phyloP scores from a whole-genome alignment of 2,113 vertebrate genomes.

The Dipodomys merriami region DNA sequence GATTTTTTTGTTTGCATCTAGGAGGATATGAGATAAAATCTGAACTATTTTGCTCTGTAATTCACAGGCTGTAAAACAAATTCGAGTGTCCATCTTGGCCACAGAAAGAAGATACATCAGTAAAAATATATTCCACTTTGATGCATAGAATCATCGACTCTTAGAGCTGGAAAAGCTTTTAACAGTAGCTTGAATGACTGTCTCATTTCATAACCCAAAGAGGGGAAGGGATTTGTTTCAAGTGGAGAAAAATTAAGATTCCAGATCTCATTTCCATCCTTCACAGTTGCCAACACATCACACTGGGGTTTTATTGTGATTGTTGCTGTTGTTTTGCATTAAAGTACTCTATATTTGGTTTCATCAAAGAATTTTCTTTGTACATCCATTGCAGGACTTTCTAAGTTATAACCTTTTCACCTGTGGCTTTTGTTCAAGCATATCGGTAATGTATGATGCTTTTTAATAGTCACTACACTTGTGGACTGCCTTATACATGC shows the following conservation, averaged over 20 bases:
- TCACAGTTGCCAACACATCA: neutral
- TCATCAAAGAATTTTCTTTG: neutral
- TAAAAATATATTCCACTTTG: neutral
- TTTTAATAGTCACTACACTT: neutral
- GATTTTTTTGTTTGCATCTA: slow-evolving; percentile 6
- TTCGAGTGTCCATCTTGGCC: slow-evolving; percentile 33
- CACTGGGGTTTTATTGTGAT: neutral
- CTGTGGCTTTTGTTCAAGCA: slow-evolving; percentile 14
- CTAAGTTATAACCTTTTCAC: neutral
- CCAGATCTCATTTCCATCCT: neutral
- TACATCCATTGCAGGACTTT: neutral
- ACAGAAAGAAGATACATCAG: slow-evolving; percentile 2
- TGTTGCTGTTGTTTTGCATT: neutral
- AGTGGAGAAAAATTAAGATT: neutral
- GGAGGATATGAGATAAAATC: slow-evolving; percentile 14
- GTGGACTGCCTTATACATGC: neutral
- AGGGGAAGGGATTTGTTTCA: slow-evolving; percentile 17
- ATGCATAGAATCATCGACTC: neutral
- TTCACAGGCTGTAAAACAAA: slow-evolving; percentile 56
- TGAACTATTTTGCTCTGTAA: neutral
- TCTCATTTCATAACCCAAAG: neutral
- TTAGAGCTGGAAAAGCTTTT: neutral
- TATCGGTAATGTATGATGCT: neutral
- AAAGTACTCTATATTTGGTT: neutral
- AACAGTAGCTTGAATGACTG: neutral